These are phyloP conservation scores for Herminia tarsipennalis DNA, from an alignment of 2,888 invertebrate genomes.

Conservation along the genomic window DNA sequence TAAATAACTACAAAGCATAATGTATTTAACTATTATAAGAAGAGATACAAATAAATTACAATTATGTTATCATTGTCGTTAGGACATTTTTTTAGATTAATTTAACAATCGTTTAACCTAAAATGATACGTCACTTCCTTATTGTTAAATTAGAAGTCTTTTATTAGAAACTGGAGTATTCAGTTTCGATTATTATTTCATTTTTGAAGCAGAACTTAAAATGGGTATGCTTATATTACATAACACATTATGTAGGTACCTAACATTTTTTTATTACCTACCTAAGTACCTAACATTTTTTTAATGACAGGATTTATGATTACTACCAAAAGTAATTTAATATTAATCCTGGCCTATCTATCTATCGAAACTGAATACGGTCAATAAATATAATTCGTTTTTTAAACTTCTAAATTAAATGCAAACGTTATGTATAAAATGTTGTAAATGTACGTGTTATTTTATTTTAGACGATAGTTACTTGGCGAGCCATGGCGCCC, in stretches of 20 bases:
- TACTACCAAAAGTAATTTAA: no score
- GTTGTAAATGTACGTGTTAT: neutral
- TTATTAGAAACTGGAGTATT: no score
- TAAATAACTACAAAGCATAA: conserved; percentile 74
- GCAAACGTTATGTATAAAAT: neutral
- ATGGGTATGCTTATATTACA: no score
- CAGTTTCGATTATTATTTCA: no score
- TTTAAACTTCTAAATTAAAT: neutral
- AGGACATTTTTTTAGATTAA: conserved; percentile 4
- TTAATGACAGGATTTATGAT: no score
- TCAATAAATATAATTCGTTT: no score
- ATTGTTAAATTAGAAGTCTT: neutral
- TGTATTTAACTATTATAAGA: conserved; percentile 58
- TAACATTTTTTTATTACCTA: no score
- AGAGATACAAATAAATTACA: conserved; percentile 41
- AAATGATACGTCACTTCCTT: conserved; percentile 5
- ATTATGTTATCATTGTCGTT: conserved; percentile 27
- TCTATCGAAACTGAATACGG: no score
- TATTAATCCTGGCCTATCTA: no score
- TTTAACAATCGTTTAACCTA: conserved; percentile 4
- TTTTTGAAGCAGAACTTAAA: no score
- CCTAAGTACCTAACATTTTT: no score
- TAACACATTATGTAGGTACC: no score
- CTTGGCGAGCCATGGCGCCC: conserved; percentile 9
- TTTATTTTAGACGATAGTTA: conserved; percentile 7